A percentile compares a stretch with the other conserved stretches of the same genome.
Conservation (phyloP, 2,113 vertebrate species). For the Burhinus bistriatus region DNA sequence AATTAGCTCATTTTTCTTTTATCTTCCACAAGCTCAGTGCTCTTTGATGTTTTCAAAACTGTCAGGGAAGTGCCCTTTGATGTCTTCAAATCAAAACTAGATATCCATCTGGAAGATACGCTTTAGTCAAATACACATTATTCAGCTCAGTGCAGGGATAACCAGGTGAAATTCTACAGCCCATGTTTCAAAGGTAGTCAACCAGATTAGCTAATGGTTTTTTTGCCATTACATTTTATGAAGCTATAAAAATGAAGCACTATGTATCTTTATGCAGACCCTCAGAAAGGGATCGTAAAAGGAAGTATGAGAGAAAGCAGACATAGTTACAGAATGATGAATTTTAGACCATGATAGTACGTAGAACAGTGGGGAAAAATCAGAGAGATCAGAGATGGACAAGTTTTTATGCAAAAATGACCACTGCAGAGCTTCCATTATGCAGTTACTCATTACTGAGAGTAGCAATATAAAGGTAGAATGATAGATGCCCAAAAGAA, state of each 20-base stretch:
- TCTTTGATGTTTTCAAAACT: slow-evolving; percentile 66
- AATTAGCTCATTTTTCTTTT: slow-evolving; percentile 65
- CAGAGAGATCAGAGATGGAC: background rate
- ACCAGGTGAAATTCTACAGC: slow-evolving; percentile 60
- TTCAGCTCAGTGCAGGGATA: slow-evolving; percentile 27
- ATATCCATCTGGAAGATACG: slow-evolving; percentile 65
- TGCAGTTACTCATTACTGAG: background rate
- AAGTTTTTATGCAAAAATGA: background rate
- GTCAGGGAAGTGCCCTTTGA: slow-evolving; percentile 60
- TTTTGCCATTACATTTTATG: slow-evolving; percentile 56
- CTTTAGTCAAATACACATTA: slow-evolving; percentile 48
- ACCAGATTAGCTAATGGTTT: slow-evolving; percentile 47
- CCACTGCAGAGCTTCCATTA: background rate
- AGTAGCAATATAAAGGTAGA: background rate
- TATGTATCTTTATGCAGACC: background rate
- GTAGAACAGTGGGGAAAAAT: background rate
- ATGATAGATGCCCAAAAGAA: background rate
- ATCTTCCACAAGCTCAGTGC: slow-evolving; percentile 43
- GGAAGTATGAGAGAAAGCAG: slow-evolving; percentile 31
- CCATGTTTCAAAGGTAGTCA: slow-evolving; percentile 60
- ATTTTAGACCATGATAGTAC: background rate
- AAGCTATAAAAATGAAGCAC: slow-evolving; percentile 54
- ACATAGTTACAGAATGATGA: background rate
- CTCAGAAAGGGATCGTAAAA: slow-evolving; percentile 28
- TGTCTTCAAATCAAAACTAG: slow-evolving; percentile 67